Base-by-base conservation (phyloP, 35 echinoderm and acorn worm genomes). In the Stichopus chloronotus region DNA sequence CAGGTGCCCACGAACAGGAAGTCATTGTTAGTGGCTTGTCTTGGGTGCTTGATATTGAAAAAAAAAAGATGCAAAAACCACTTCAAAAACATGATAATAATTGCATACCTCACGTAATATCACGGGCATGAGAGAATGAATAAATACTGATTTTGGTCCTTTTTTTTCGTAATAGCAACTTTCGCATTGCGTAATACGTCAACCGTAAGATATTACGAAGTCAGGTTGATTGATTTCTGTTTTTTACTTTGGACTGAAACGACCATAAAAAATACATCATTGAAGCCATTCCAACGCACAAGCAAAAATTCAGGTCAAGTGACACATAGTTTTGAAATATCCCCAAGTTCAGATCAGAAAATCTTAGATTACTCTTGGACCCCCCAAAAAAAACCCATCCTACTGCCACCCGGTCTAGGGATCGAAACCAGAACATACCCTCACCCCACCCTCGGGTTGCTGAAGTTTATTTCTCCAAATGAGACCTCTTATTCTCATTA, bases 241-340 rank as follows among this genome's bases (percentile, higher is more conserved):
- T n/a, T n/a, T n/a, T n/a, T n/a, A n/a, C 16, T 82, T 25, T 10
- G 52, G 52, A 82, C 52, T 55, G 1, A 82, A 25, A 82, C 79
- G 20, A n/a, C 52, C 52, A 6, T 10, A 4, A 7, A 82, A 30
- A 82, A 53, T 25, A 53, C 9, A 82, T 1, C 55, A 82, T 7
- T 13, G 7, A 0, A 82, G 12, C 6, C 13, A 16, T 23, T 82
- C 0, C 6, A 82, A 82, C 20, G 52, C 20, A 21, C 79, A 7
- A 82, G 52, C 5, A 17, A 10, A 10, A 52, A 25, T 82, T 82
- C 22, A 5, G 79, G 7, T 82, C 53, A 55, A 82, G 8, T 82
- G 79, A 82, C 79, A 6, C 21, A 7, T 82, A 82, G 55, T 82
- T 53, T 82, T 82, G 79, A 82, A 82, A 82, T 82, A 82, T 82